Percentiles rank a stretch among this genome's conserved stretches.
Conservation (phyloP, 2,113 vertebrate genomes). For the Apodemus speciosus region DNA sequence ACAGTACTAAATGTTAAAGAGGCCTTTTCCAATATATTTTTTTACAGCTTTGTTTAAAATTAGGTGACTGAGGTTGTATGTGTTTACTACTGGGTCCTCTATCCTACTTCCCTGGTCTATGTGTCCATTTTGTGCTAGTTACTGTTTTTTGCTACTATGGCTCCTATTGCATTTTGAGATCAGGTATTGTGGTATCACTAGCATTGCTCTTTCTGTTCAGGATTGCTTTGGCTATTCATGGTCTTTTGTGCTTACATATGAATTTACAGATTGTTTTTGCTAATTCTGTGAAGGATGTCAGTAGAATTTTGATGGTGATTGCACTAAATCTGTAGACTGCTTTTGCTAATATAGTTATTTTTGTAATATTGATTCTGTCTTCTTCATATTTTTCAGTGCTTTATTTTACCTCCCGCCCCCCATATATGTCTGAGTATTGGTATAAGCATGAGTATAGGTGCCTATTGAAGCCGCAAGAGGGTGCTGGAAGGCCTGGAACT, state of each 20-base stretch:
- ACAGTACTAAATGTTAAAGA: not conserved
- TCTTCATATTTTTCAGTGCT: not conserved
- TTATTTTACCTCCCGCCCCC: not conserved
- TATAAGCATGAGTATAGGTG: not conserved
- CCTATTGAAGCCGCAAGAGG: not conserved
- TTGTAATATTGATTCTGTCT: not conserved
- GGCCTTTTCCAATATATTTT: no score
- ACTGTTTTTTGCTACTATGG: not conserved
- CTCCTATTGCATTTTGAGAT: not conserved
- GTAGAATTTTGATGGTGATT: not conserved
- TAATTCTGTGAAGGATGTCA: not conserved
- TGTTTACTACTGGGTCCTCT: not conserved
- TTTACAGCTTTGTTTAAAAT: not conserved
- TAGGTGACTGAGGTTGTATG: not conserved
- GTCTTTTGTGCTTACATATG: not conserved
- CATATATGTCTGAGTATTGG: not conserved
- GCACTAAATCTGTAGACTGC: not conserved
- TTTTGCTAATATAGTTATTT: not conserved
- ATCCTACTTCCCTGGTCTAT: not conserved
- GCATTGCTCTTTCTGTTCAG: not conserved
- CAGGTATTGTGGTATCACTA: not conserved
- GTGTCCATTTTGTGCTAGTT: not conserved
- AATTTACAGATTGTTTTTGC: not conserved
- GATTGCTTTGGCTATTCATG: not conserved
- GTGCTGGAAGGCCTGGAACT: not conserved